Base-by-base conservation (phyloP, 2,113 vertebrate genomes). In the Raja brachyura region DNA sequence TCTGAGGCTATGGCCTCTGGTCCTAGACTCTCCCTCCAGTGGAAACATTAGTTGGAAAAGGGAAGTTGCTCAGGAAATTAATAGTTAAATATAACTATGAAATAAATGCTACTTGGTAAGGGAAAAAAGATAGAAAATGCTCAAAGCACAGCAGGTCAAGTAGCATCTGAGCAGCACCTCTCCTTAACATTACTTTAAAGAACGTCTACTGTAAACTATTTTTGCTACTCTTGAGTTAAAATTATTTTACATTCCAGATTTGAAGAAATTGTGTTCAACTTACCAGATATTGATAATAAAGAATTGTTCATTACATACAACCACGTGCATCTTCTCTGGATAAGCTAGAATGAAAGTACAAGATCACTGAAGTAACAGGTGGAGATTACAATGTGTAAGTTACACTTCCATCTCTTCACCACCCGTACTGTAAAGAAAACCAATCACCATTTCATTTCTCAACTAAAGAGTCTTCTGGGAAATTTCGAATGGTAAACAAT, bases 261-360 rank as follows among this genome's bases (percentile, higher is more conserved):
- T 54, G 1, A 33, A 88, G 48, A 76, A 92, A 31, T 68, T 25
- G 18, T 93, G 93, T 95, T 20, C 66, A 74, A 95, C 98, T 96
- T 95, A 99, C 99, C 99, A 94, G 98, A 99, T 97, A 99, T 97
- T 22, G 99, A 99, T 56, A 99, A 96, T 83, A 99, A 97, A 95
- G 97, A 98, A 93, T 97, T 99, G 96, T 99, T 99, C 99, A 99
- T 99, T 94, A 99, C 99, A 90, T 99, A 99, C 13, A 99, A 95
- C 99, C 99, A 99, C 0, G 98, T 99, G 96, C 99, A 99, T 93
- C 98, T 97, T 94, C 99, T 97, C 93, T 98, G 98, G 94, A 99
- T 98, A 0, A 99, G 96, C 99, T 99, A 95, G 63, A 61, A 85
- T 94, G 93, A 63, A 94, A 68, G 94, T 94, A 93, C 79, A 83